A percentile compares a stretch with the other conserved stretches of the same genome.
Evolutionary conservation across 2,113 vertebrate species (phyloP).

Genomic region (Lathamus discolor): DNA sequence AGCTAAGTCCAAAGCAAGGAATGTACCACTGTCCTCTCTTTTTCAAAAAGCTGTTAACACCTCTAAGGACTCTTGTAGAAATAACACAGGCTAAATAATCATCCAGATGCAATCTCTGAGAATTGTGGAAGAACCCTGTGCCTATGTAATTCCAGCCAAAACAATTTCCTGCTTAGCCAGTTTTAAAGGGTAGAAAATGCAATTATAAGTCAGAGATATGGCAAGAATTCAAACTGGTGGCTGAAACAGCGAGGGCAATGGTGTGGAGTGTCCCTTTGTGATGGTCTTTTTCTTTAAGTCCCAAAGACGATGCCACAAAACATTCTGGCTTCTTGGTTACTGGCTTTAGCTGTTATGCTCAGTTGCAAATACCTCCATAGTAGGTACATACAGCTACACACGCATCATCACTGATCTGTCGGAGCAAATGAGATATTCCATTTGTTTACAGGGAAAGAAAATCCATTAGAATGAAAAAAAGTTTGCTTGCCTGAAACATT

Average conservation of each 20-base stretch:
- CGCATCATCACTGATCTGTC: neutral
- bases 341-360: neutral
- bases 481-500: neutral
- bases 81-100: neutral
- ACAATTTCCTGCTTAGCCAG: neutral
- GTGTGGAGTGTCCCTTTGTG: neutral
- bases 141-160: neutral
- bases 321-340: neutral
- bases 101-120: neutral
- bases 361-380: neutral
- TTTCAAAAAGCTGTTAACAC: neutral
- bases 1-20: neutral
- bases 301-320: neutral
- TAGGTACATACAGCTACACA: neutral
- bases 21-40: neutral
- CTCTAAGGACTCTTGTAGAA: neutral
- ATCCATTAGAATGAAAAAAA: neutral
- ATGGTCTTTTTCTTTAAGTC: neutral
- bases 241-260: neutral
- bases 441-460: conserved; percentile 42
- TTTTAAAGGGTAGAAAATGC: neutral
- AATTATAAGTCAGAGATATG: neutral
- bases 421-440: neutral
- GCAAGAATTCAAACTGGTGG: neutral
- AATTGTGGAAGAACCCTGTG: neutral